A percentile compares a stretch with the other conserved stretches of the same genome.
phyloP scores from a whole-genome alignment of 2,888 invertebrate species.

The Drosophila meridiana region DNA sequence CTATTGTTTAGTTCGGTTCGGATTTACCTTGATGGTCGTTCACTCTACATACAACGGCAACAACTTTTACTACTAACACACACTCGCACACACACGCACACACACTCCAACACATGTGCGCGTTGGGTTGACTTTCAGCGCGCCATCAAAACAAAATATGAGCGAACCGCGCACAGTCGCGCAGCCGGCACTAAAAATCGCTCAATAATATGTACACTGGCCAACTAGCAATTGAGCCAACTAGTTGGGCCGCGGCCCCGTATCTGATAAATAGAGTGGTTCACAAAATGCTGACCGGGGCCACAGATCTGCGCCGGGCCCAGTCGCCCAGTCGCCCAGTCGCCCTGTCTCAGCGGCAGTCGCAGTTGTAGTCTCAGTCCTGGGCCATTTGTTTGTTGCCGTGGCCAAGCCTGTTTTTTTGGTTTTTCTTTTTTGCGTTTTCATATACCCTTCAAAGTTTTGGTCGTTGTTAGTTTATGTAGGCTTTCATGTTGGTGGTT shows the following conservation, averaged over 20 bases:
- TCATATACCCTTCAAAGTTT: constrained; percentile 31
- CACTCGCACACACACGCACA: constrained; percentile 5
- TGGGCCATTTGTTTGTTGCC: constrained; percentile 74
- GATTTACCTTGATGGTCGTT: constrained; percentile 80
- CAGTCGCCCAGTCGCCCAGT: constrained; percentile 19
- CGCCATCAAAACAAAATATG: constrained; percentile 82
- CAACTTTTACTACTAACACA: constrained; percentile 80
- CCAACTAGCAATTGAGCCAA: constrained; percentile 78
- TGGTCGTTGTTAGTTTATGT: constrained; percentile 35
- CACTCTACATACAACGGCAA: constrained; percentile 70
- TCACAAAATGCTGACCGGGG: constrained; percentile 79
- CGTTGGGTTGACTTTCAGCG: constrained; percentile 72
- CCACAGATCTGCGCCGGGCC: constrained; percentile 53
- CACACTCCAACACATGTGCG: constrained; percentile 23
- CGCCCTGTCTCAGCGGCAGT: constrained; percentile 31
- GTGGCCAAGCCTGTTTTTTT: constrained; percentile 78
- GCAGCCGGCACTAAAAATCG: constrained; percentile 75
- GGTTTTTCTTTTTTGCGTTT: constrained; percentile 5
- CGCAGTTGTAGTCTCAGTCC: constrained; percentile 53
- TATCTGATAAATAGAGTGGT: constrained; percentile 83
- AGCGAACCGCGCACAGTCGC: constrained; percentile 57
- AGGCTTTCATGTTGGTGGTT: background rate
- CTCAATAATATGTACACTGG: constrained; percentile 80
- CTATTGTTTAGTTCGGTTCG: constrained; percentile 72
- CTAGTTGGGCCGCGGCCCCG: constrained; percentile 71